A percentile compares a stretch with the other conserved stretches of the same genome.
phyloP scores from a whole-genome alignment of 2,113 vertebrate genomes.

The Natator depressus region DNA sequence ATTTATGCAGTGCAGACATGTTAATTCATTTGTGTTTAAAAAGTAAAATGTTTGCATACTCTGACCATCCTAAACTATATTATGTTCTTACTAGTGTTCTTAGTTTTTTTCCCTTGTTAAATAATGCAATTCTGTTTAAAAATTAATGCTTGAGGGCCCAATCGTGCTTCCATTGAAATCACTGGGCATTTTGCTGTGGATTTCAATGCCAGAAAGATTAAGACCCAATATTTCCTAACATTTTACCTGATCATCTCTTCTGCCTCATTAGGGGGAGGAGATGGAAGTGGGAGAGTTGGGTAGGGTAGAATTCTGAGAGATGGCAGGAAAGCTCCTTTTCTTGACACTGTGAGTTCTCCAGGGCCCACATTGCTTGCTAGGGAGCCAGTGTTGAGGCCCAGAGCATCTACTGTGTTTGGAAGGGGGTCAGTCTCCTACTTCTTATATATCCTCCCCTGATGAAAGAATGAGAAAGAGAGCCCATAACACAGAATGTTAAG shows the following conservation, averaged over 20 bases:
- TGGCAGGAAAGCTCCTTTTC: neutral
- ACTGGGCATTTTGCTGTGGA: neutral
- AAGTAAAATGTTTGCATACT: neutral
- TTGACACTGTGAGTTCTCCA: neutral
- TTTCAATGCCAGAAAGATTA: neutral
- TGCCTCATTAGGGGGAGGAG: neutral
- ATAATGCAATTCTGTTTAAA: neutral
- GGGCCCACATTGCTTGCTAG: neutral
- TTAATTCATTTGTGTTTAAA: constrained; percentile 18
- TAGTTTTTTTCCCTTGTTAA: neutral
- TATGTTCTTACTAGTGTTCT: accelerated
- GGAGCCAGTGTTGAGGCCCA: neutral
- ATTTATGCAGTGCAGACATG: neutral
- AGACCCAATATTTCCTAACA: neutral
- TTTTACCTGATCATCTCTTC: neutral
- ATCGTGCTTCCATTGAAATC: neutral
- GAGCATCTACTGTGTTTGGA: neutral
- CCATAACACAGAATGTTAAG: neutral
- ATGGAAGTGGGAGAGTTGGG: neutral
- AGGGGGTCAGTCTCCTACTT: neutral
- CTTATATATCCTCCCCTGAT: neutral
- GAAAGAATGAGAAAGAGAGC: neutral
- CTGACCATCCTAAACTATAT: neutral
- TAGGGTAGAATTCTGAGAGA: neutral
- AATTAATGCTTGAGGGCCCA: neutral